Conservation (phyloP, 92 coral and sea anemone genomes). For the Phenganax subtilis region DNA sequence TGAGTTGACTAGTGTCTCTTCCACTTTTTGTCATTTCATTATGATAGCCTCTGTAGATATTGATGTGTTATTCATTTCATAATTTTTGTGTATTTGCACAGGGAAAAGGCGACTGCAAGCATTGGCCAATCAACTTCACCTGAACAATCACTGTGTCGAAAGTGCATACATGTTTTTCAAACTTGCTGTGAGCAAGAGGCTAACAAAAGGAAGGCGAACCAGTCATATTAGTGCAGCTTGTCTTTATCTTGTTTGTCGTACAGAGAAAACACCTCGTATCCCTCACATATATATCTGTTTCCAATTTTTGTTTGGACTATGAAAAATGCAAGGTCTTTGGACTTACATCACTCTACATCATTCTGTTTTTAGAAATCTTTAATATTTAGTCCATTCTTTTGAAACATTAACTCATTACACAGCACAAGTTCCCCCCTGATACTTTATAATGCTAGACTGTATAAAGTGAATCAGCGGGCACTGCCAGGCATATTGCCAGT, state of each 20-base stretch:
- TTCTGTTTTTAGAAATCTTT: background rate
- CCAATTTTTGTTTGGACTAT: too few relatives aligned
- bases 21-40: background rate
- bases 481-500: background rate
- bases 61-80: background rate
- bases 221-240: conserved; percentile 95
- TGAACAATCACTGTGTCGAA: conserved; percentile 95
- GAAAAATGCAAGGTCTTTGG: too few relatives aligned
- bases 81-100: conserved; percentile 5
- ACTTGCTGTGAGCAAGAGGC: conserved; percentile 90
- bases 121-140: conserved; percentile 85
- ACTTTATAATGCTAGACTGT: background rate
- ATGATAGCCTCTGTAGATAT: too few relatives aligned
- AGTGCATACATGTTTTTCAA: conserved; percentile 95
- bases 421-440: background rate
- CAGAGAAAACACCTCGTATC: conserved; percentile 98
- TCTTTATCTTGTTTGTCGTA: conserved; percentile 92
- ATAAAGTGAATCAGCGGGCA: background rate
- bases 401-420: too few relatives aligned
- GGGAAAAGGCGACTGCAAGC: conserved; percentile 76
- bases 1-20: background rate
- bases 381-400: background rate
- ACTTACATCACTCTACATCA: background rate
- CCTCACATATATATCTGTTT: conserved; percentile 31
- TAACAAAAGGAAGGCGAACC: conserved; percentile 89